Evolutionary conservation across 2,113 vertebrate genomes (phyloP).

Genomic region (Corythornis madagascariensis): DNA sequence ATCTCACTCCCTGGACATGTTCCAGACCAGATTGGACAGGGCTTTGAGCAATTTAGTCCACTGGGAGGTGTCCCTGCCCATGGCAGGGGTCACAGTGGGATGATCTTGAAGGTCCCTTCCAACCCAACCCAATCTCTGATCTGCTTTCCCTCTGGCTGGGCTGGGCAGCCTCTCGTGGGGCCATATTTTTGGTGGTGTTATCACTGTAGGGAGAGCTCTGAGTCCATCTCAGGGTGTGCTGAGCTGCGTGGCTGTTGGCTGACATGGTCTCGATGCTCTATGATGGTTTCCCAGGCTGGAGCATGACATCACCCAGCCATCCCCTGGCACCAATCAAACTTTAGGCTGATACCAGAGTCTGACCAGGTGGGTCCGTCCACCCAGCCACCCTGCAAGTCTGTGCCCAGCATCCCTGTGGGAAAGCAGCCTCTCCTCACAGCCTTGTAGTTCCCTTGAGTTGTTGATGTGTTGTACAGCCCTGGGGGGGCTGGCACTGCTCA

Average conservation of each 20-base stretch:
- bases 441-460: not conserved
- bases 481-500: not conserved
- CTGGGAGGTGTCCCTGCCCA: not conserved
- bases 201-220: rapidly evolving
- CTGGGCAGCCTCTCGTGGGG: not conserved
- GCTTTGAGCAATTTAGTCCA: not conserved
- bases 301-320: not conserved
- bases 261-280: not conserved
- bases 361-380: not conserved
- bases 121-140: not conserved
- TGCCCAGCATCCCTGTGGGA: not conserved
- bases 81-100: not conserved
- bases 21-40: not conserved
- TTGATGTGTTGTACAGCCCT: rapidly evolving
- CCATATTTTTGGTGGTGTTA: rapidly evolving
- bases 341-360: rapidly evolving
- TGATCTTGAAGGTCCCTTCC: not conserved
- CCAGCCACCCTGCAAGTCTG: not conserved
- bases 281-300: not conserved
- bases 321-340: not conserved
- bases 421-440: not conserved
- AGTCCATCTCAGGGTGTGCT: not conserved
- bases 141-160: not conserved
- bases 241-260: not conserved
- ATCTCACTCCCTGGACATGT: not conserved